phyloP scores from a whole-genome alignment of 2,113 vertebrate genomes.

The Pheucticus melanocephalus region DNA sequence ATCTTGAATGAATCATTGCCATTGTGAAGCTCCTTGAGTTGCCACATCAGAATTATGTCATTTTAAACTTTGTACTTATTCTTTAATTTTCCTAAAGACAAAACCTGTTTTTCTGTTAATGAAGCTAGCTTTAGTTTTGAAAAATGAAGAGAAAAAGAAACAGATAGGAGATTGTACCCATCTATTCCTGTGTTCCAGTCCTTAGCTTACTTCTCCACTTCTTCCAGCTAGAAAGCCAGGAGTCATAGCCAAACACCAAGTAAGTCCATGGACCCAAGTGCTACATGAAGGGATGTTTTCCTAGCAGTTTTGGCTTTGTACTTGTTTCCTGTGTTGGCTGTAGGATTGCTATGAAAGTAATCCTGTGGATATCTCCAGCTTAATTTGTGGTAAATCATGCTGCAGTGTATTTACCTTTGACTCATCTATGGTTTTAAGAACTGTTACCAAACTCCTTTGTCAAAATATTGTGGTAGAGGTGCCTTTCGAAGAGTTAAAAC shows the following conservation, averaged over 20 bases:
- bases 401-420: constrained; percentile 33
- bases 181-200: not conserved
- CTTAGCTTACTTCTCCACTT: not conserved
- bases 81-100: not conserved
- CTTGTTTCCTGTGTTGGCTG: constrained; percentile 29
- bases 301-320: constrained; percentile 46
- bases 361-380: constrained; percentile 8
- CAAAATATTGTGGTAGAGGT: not conserved
- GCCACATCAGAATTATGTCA: not conserved
- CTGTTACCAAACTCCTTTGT: not conserved
- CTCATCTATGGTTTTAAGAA: constrained; percentile 41
- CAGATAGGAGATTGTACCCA: not conserved
- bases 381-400: constrained; percentile 20
- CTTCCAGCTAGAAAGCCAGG: not conserved
- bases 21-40: not conserved
- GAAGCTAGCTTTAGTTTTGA: not conserved
- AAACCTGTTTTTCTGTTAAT: not conserved
- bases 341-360: constrained; percentile 11
- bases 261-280: not conserved
- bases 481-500: not conserved
- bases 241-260: constrained; percentile 36
- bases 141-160: not conserved
- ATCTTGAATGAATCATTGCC: not conserved
- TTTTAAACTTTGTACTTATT: not conserved
- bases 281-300: constrained; percentile 33